Base-by-base conservation (phyloP, 2,888 invertebrate genomes). In the Scaptomyza polygonia region DNA sequence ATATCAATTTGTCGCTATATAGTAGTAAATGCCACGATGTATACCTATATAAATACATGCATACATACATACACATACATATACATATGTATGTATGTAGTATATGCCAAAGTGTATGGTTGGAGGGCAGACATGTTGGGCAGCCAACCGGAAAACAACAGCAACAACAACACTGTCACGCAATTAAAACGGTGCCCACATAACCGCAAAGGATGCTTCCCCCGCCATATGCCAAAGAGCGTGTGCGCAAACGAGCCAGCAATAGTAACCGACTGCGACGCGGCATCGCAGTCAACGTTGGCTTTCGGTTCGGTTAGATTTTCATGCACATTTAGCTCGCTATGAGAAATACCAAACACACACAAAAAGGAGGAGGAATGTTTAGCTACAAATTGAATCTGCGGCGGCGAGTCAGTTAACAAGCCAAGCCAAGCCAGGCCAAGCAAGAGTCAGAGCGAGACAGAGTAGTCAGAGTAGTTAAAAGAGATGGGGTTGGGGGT, bases 111-210 rank as follows among this genome's bases (percentile, higher is more conserved):
- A 25, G 36, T 30, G 21, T 12, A 5, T 32, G 40, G 39, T 8
- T 45, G 53, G 14, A 29, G 29, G 54, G 29, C 40, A 58, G 57
- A 57, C 57, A 34, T 47, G 57, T 52, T 68, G 59, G 66, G 67
- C 82, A 89, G 86, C 91, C 91, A 90, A 88, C 89, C 86, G 91
- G 90, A 90, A 91, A 90, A 91, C 90, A 90, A 1, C 45, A 44
- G 5, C 44, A 44, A 27, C 44, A 30, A 89, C 89, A 90, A 87
- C 58, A 65, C 63, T 30, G 39, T 11, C 83, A 79, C 72, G 79
- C 79, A 78, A 81, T 86, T 76, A 73, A 67, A 69, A 80, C 57
- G 76, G 61, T 61, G 59, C 69, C 56, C 32, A 32, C 32, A 73
- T 44, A 63, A 62, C 59, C 64, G 62, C 80, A 76, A 62, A 45